These are phyloP conservation scores for Ginglymostoma cirratum DNA, from an alignment of 2,113 vertebrate species.

Conservation along the genomic window DNA sequence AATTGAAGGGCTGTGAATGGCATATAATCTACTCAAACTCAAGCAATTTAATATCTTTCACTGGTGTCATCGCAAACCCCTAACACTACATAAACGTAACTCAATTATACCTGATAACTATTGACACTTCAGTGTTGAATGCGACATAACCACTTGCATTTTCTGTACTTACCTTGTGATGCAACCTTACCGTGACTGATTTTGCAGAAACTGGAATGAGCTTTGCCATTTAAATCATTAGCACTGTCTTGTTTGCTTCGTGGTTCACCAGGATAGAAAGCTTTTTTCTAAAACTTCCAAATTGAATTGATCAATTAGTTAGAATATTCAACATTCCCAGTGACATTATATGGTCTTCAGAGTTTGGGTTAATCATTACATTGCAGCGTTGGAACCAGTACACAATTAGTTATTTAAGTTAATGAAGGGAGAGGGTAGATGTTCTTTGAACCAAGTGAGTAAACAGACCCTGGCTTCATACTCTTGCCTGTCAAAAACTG, in stretches of 20 bases:
- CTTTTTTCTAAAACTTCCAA: neutral
- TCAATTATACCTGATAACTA: neutral
- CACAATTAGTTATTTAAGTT: neutral
- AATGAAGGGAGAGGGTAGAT: neutral
- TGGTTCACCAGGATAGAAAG: neutral
- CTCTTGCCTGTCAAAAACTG: neutral
- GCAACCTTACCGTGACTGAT: neutral
- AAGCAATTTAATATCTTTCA: neutral
- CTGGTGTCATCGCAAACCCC: neutral
- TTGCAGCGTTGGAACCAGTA: neutral
- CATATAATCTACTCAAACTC: neutral
- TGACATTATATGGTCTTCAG: neutral
- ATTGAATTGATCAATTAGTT: neutral
- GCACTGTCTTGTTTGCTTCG: neutral
- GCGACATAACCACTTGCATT: neutral
- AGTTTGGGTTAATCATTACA: neutral
- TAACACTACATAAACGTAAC: neutral
- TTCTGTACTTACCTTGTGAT: neutral
- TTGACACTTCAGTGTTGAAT: neutral
- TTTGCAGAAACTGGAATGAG: neutral
- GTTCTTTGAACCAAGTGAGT: neutral
- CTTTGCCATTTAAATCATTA: neutral
- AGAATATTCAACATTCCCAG: neutral
- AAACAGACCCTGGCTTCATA: neutral
- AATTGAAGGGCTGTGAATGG: neutral